Evolutionary conservation across 2,888 invertebrate genomes (phyloP).

Genomic region (Hirtodrosophila cameraria): DNA sequence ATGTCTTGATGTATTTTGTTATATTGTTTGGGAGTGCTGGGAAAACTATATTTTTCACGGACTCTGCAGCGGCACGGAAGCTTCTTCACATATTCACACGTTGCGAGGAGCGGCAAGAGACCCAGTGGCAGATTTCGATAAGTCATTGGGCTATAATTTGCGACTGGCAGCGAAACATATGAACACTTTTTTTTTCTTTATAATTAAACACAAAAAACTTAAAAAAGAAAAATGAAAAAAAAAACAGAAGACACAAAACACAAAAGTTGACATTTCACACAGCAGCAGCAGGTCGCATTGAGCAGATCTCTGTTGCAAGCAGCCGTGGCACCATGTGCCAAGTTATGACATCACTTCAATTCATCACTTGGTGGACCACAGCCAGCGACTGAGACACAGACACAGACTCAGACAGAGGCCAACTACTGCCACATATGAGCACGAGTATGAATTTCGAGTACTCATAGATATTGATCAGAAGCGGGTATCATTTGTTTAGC

Average conservation of each 20-base stretch:
- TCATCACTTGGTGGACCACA: constrained; percentile 58
- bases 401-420: constrained; percentile 1
- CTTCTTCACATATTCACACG: constrained; percentile 62
- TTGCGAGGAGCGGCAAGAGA: constrained; percentile 36
- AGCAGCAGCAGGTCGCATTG: constrained; percentile 59
- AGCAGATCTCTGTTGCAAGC: constrained; percentile 63
- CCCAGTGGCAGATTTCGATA: constrained; percentile 76
- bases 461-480: constrained; percentile 63
- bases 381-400: constrained; percentile 28
- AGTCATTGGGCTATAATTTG: constrained; percentile 79
- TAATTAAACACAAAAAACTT: constrained; percentile 57
- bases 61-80: constrained; percentile 51
- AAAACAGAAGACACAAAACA: constrained; percentile 17
- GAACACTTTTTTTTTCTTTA: constrained; percentile 75
- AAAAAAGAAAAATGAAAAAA: constrained; percentile 19
- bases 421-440: constrained; percentile 21
- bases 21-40: constrained; percentile 58
- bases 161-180: constrained; percentile 40
- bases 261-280: constrained; percentile 78
- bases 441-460: constrained; percentile 29
- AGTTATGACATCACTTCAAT: constrained; percentile 77
- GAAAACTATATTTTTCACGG: constrained; percentile 75
- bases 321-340: constrained; percentile 75
- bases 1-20: constrained; percentile 13
- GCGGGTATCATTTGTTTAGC: constrained; percentile 40